Base-by-base conservation (phyloP, 37 sponge, comb jelly and placozoan species). In the Diacarnus erythraeanus region DNA sequence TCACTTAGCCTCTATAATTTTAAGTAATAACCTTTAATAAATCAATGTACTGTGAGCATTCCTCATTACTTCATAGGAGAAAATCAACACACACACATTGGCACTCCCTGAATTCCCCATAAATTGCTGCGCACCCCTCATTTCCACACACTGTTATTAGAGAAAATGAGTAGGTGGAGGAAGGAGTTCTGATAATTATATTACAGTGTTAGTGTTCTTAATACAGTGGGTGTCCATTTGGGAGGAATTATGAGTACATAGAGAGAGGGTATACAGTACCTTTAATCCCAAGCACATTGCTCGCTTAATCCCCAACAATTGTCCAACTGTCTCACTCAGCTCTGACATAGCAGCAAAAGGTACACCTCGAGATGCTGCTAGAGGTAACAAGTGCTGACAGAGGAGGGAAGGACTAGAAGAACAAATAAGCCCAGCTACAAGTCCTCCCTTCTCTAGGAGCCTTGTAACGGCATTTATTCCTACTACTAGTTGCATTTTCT, bases 211-310 rank as follows among this genome's bases (percentile, higher is more conserved):
- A n/a, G n/a, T n/a, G n/a, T n/a, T n/a, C n/a, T n/a, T n/a, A n/a
- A n/a, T n/a, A n/a, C n/a, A n/a, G n/a, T n/a, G n/a, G n/a, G n/a
- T n/a, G n/a, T n/a, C n/a, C n/a, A n/a, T n/a, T n/a, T n/a, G n/a
- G n/a, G n/a, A n/a, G n/a, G n/a, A n/a, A n/a, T n/a, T n/a, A n/a
- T n/a, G n/a, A n/a, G n/a, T n/a, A n/a, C n/a, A n/a, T n/a, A n/a
- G n/a, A n/a, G n/a, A n/a, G n/a, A n/a, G n/a, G n/a, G n/a, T n/a
- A n/a, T n/a, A n/a, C n/a, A n/a, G 30, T 40, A 81, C 86, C 69
- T 84, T 88, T 51, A 92, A 72, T 25, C 93, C 93, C 15, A 92
- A 64, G 27, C 89, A 85, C 33, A 77, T 64, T 12, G 80, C 86
- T n/a, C 75, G 81, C 38, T 81, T 85, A 31, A 92, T 54, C 1